Percentiles rank a stretch among this genome's conserved stretches.
These are phyloP conservation scores for Dascillus cervinus DNA, from an alignment of 2,888 invertebrate genomes.

Conservation along the genomic window DNA sequence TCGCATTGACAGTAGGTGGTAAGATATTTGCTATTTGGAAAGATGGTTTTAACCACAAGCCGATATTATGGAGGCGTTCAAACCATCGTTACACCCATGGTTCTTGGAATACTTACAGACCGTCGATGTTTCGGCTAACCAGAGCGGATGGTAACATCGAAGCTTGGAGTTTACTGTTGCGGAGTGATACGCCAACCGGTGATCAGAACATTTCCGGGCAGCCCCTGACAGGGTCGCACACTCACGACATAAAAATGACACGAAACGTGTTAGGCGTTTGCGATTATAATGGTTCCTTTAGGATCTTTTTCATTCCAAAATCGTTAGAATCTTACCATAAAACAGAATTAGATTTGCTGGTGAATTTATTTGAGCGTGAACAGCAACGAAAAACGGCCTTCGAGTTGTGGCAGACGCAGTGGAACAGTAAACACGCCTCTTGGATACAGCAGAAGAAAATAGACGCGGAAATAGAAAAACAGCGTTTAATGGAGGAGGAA, in stretches of 20 bases:
- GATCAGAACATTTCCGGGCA: constrained; percentile 38
- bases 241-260: constrained; percentile 48
- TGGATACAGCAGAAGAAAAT: constrained; percentile 10
- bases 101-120: constrained; percentile 68
- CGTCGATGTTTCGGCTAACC: constrained; percentile 54
- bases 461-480: constrained; percentile 37
- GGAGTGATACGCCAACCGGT: constrained; percentile 53
- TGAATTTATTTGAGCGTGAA: constrained; percentile 48
- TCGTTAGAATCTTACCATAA: constrained; percentile 25
- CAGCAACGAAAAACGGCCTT: constrained; percentile 47
- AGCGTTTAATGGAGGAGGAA: constrained; percentile 30
- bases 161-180: constrained; percentile 69
- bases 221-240: background rate
- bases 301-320: constrained; percentile 49
- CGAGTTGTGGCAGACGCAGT: constrained; percentile 54
- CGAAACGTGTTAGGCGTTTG: constrained; percentile 59
- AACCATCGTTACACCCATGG: constrained; percentile 53
- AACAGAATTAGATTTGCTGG: constrained; percentile 29
- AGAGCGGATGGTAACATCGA: constrained; percentile 70
- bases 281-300: constrained; percentile 60
- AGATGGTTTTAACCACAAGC: constrained; percentile 52
- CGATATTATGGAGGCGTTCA: constrained; percentile 60
- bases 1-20: constrained; percentile 52
- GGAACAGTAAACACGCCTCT: constrained; percentile 40
- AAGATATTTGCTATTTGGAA: constrained; percentile 36